A percentile compares a stretch with the other conserved stretches of the same genome.
Conservation (phyloP, 2,113 vertebrate species). For the Colius striatus region DNA sequence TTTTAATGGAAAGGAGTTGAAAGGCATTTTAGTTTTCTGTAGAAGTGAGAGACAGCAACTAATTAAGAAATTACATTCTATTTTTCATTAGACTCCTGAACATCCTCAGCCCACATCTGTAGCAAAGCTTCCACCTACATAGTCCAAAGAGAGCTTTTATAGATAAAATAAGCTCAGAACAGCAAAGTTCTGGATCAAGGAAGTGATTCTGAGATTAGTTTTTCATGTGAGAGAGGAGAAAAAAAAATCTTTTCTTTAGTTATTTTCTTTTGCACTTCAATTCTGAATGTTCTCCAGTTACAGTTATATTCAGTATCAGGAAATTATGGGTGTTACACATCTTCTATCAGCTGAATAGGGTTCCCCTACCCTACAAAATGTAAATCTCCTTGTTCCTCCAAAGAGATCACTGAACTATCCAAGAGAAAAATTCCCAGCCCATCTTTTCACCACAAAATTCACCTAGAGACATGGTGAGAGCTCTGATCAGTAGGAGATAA, state of each 20-base stretch:
- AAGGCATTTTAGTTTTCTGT: neutral
- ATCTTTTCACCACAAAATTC: neutral
- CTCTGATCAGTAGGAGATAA: neutral
- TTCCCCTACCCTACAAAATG: neutral
- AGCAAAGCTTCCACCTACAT: neutral
- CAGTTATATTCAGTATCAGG: neutral
- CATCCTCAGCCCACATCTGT: neutral
- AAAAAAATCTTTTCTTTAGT: neutral
- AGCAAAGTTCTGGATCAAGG: neutral
- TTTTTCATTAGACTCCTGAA: neutral
- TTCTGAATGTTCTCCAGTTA: neutral
- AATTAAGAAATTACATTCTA: neutral
- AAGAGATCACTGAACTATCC: neutral
- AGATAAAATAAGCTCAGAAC: neutral
- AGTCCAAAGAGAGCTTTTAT: neutral
- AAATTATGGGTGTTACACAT: accelerated
- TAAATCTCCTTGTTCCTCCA: neutral
- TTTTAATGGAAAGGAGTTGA: neutral
- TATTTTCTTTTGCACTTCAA: neutral
- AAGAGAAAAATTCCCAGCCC: neutral
- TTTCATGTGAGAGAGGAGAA: neutral
- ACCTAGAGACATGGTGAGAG: neutral
- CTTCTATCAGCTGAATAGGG: neutral
- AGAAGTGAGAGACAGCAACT: neutral
- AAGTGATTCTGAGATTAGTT: neutral